Evolutionary conservation across 2,888 invertebrate genomes (phyloP).

Genomic region (Euplexia lucipara): DNA sequence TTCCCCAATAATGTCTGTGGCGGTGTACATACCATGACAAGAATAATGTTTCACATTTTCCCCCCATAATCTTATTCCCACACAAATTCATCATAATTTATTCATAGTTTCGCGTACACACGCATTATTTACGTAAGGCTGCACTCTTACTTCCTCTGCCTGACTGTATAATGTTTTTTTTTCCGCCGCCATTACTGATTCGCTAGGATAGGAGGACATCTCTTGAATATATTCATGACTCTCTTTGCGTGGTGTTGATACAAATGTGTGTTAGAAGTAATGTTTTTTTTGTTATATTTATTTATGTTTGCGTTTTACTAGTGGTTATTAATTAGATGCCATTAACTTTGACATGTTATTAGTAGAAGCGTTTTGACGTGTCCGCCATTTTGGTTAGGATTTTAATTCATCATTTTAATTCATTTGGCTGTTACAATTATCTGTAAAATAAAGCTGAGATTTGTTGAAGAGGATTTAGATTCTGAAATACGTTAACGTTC

Average conservation of each 20-base stretch:
- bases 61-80: constrained; percentile 33
- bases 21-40: constrained; percentile 1
- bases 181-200: constrained; percentile 49
- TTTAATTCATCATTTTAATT: no score
- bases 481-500: no score
- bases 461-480: no score
- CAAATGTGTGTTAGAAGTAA: constrained; percentile 53
- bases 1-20: constrained; percentile 2
- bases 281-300: constrained; percentile 14
- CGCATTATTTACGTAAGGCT: constrained; percentile 49
- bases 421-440: no score
- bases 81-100: constrained; percentile 55
- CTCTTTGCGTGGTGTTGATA: constrained; percentile 40
- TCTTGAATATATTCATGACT: constrained; percentile 63
- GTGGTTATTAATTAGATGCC: no score
- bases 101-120: constrained; percentile 55
- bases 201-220: constrained; percentile 24
- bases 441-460: no score
- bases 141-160: constrained; percentile 39
- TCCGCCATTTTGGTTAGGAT: no score
- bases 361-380: no score
- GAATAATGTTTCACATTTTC: constrained; percentile 39
- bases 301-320: no score
- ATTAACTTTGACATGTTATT: no score
- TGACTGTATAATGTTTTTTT: constrained; percentile 52